Evolutionary conservation across 1,140 invertebrate genomes (phyloP), one percentile per base, ranked within the genome.

Genomic region (Plectrocnemia conspersa): DNA sequence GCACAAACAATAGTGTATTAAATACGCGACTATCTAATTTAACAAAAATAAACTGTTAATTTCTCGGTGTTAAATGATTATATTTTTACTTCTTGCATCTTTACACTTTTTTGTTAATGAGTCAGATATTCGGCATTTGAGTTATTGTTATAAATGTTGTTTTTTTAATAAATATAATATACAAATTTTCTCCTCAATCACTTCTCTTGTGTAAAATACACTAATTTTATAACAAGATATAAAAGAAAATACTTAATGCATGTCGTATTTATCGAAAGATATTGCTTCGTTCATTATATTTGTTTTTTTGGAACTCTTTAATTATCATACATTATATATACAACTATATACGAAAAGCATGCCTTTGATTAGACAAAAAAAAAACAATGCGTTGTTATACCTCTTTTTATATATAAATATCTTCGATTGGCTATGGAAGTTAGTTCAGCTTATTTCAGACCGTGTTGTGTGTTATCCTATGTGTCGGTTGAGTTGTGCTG

Each of bases 241-340:
- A 44, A 5, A 38, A 38, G 18, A 15, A 7, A 5, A 38, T 9
- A 32, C 38, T 50, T 60, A 56, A 54, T 61, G 59, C 59, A 61
- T 61, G 59, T 25, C 45, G 54, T 61, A 61, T 50, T 53, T 56
- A 45, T 54, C 54, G 54, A 54, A 52, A 54, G 47, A 41, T 61
- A 56, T 61, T 46, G 59, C 59, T 61, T 61, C 44, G 54, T 61
- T 54, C 40, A 61, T 61, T 56, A 54, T 45, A 45, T 52, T 41
- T 61, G 59, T 61, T 61, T 61, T n/a, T n/a, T n/a, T n/a, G n/a
- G 52, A 60, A 36, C 32, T 38, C 54, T 56, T 61, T 60, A 44
- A 53, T 50, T 61, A 61, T 57, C 36, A n/a, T n/a, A n/a, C n/a
- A n/a, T n/a, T n/a, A n/a, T n/a, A n/a, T n/a, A n/a, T n/a, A n/a